Percentiles rank a stretch among this genome's conserved stretches.
Conservation (phyloP, 2,888 invertebrate species). For the Taenaris catops region DNA sequence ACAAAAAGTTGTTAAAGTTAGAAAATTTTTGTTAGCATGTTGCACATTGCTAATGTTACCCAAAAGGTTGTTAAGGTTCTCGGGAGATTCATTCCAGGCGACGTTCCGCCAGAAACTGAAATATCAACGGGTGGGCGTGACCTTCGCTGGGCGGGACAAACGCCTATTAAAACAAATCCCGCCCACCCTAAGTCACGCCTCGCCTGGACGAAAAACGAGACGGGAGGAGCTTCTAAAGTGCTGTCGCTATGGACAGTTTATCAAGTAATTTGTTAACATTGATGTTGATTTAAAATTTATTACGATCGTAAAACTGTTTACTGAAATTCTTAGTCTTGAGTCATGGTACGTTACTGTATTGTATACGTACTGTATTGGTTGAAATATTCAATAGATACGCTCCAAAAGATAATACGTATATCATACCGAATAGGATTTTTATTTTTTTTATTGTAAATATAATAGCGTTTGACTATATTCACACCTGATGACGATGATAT, state of each 20-base stretch:
- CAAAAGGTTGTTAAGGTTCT: conserved; percentile 5
- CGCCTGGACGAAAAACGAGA: conserved; percentile 53
- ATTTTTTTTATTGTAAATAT: too few relatives aligned
- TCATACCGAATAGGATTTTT: too few relatives aligned
- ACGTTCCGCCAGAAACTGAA: conserved; percentile 63
- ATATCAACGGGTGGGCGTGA: conserved; percentile 61
- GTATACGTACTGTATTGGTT: too few relatives aligned
- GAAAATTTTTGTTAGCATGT: too few relatives aligned
- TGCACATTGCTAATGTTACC: too few relatives aligned
- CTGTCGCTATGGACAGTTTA: conserved; percentile 75
- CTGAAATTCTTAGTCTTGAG: too few relatives aligned
- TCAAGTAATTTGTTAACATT: conserved; percentile 75
- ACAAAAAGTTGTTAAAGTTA: too few relatives aligned
- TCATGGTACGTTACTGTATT: too few relatives aligned
- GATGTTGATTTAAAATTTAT: conserved; percentile 65
- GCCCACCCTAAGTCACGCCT: conserved; percentile 51
- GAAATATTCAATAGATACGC: too few relatives aligned
- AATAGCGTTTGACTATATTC: too few relatives aligned
- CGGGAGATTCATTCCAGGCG: conserved; percentile 51
- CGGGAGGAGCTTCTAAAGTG: conserved; percentile 60
- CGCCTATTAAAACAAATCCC: conserved; percentile 37
- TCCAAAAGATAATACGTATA: too few relatives aligned
- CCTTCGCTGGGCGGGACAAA: conserved; percentile 45
- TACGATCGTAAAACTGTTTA: conserved; percentile 27
- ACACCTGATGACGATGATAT: too few relatives aligned